Percentiles rank a stretch among this genome's conserved stretches.
These are phyloP conservation scores for Sapajus apella DNA, from an alignment of 2,113 vertebrate genomes.

Conservation along the genomic window DNA sequence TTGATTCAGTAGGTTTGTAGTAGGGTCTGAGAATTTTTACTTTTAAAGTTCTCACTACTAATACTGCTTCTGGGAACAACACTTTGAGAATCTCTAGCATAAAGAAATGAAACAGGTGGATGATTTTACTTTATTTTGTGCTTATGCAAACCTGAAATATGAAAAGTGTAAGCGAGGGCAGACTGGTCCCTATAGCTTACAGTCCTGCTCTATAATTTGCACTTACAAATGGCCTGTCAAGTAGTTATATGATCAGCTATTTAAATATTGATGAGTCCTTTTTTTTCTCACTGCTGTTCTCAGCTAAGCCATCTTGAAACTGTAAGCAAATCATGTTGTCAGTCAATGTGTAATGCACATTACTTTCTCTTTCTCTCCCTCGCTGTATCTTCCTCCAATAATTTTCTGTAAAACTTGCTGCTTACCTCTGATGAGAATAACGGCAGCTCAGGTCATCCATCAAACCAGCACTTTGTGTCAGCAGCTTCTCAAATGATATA, in stretches of 20 bases:
- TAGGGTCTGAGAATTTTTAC: not conserved
- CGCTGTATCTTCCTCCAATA: slow-evolving; percentile 46
- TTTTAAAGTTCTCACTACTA: not conserved
- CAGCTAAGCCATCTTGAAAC: slow-evolving; percentile 57
- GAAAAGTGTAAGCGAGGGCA: slow-evolving; percentile 27
- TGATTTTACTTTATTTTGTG: slow-evolving; percentile 35
- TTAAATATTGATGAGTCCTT: slow-evolving; percentile 55
- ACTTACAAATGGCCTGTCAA: slow-evolving; percentile 60
- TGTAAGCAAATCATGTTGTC: slow-evolving; percentile 70
- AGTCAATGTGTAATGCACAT: not conserved
- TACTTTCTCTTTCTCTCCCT: slow-evolving; percentile 10
- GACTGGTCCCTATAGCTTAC: not conserved
- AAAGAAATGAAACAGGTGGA: not conserved
- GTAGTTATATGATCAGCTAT: slow-evolving; percentile 55
- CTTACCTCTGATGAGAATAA: slow-evolving; percentile 49
- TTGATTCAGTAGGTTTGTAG: not conserved
- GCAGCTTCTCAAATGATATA: slow-evolving; percentile 58
- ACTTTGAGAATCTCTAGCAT: not conserved
- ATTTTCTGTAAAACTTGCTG: slow-evolving; percentile 61
- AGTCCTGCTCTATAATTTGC: not conserved
- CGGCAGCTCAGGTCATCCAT: slow-evolving; percentile 72
- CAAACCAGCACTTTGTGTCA: slow-evolving; percentile 52
- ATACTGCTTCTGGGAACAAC: not conserved
- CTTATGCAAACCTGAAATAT: slow-evolving; percentile 34
- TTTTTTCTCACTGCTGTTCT: not conserved